These are phyloP conservation scores for Haemorhous mexicanus DNA, from an alignment of 2,113 vertebrate species.

Conservation along the genomic window DNA sequence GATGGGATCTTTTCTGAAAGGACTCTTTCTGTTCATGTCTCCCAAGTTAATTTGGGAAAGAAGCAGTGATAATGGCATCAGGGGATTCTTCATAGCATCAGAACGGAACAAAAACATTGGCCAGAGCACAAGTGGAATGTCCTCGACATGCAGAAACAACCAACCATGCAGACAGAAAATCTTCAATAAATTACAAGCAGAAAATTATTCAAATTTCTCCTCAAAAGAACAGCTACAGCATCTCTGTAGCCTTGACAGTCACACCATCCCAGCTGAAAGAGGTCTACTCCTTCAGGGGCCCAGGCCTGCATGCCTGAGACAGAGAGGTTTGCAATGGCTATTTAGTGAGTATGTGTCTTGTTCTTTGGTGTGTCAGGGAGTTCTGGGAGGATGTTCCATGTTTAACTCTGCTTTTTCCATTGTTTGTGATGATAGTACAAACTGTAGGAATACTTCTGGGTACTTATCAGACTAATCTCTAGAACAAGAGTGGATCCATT, in stretches of 20 bases:
- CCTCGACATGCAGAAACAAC: background rate
- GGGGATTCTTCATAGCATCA: background rate
- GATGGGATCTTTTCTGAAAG: background rate
- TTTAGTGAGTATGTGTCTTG: background rate
- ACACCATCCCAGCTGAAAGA: background rate
- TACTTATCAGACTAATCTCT: background rate
- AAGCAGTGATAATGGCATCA: background rate
- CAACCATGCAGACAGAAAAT: constrained; percentile 34
- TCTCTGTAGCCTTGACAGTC: background rate
- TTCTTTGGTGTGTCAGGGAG: constrained; percentile 36
- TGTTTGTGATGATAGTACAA: background rate
- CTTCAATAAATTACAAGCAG: constrained; percentile 1
- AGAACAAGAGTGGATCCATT: background rate
- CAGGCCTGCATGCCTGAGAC: background rate
- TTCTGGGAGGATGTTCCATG: background rate
- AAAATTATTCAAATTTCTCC: background rate
- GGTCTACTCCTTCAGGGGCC: background rate
- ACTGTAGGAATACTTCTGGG: background rate
- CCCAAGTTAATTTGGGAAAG: background rate
- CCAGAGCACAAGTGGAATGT: constrained; percentile 14
- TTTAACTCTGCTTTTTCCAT: background rate
- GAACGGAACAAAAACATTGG: background rate
- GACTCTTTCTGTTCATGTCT: background rate
- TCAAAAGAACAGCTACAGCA: background rate
- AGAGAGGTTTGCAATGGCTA: background rate